Percentiles rank a stretch among this genome's conserved stretches.
Conservation (phyloP, 2,797 vertebrate species). For the Arctocebus calabarensis region DNA sequence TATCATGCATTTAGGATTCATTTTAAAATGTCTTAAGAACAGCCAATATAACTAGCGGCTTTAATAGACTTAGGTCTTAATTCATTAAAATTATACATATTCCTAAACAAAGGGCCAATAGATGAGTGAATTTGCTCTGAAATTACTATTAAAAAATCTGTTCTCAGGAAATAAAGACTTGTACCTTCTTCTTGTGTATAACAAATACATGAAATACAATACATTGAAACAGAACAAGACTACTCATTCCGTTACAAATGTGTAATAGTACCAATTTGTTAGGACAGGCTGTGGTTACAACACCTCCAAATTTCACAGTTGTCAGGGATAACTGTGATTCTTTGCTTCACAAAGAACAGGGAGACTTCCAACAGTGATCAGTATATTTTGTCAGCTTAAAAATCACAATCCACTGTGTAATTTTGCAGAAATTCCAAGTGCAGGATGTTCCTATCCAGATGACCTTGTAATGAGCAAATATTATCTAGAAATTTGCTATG, state of each 20-base stretch:
- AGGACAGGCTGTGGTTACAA: constrained; percentile 56
- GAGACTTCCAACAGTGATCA: neutral
- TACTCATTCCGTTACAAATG: constrained; percentile 56
- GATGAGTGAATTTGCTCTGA: too few species aligned
- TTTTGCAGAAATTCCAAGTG: constrained; percentile 34
- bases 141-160: neutral
- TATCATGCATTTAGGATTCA: neutral
- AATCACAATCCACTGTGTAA: neutral
- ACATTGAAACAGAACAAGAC: constrained; percentile 25
- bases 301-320: neutral
- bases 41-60: neutral
- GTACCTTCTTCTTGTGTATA: constrained; percentile 67
- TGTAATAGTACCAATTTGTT: constrained; percentile 26
- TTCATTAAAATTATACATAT: constrained; percentile 8
- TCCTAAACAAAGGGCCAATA: neutral
- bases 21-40: neutral
- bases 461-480: neutral
- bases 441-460: neutral
- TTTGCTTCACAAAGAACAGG: neutral
- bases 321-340: constrained; percentile 43
- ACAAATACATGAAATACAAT: constrained; percentile 65
- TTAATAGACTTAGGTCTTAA: neutral
- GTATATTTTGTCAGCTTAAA: neutral
- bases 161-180: constrained; percentile 43
- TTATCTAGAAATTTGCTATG: neutral